A percentile compares a stretch with the other conserved stretches of the same genome.
These are phyloP conservation scores for Torymus auratus DNA, from an alignment of 2,888 invertebrate genomes.

Conservation along the genomic window DNA sequence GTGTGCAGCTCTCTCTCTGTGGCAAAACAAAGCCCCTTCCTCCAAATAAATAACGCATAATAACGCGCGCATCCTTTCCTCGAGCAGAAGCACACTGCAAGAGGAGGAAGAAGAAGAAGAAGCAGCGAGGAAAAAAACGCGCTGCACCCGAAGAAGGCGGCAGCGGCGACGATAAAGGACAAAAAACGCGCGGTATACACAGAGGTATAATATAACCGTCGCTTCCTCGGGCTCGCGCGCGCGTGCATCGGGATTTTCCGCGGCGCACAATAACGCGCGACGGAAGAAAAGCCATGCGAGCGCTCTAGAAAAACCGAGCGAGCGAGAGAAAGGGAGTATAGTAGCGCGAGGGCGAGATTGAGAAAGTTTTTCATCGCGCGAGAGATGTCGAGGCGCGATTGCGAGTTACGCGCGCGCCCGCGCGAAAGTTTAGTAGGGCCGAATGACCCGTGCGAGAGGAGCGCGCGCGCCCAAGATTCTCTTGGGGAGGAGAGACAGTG, in stretches of 20 bases:
- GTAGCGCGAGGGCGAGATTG: constrained; percentile 60
- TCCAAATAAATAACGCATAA: no score
- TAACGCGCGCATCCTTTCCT: no score
- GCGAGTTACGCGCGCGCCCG: constrained; percentile 60
- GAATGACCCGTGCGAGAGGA: not conserved
- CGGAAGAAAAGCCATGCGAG: constrained; percentile 10
- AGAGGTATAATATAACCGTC: constrained; percentile 31
- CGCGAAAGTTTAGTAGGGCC: constrained; percentile 57
- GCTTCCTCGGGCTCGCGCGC: constrained; percentile 5
- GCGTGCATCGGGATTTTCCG: constrained; percentile 16
- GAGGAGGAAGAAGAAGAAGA: not conserved
- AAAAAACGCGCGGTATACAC: not conserved
- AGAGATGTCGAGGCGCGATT: constrained; percentile 64
- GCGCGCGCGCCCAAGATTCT: constrained; percentile 6
- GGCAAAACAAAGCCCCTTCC: no score
- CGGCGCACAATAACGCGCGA: constrained; percentile 33
- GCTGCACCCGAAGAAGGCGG: no score
- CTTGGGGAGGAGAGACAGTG: not conserved
- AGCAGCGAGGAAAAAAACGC: no score
- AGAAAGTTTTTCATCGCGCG: constrained; percentile 67
- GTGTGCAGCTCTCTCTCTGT: no score
- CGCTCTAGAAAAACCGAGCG: constrained; percentile 24
- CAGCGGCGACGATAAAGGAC: no score
- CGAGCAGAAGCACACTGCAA: not conserved
- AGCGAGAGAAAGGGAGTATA: constrained; percentile 44